Percentiles rank a stretch among this genome's conserved stretches.
These are phyloP conservation scores for Sphenopsis melanotis DNA, from an alignment of 2,797 vertebrate species.

Conservation along the genomic window DNA sequence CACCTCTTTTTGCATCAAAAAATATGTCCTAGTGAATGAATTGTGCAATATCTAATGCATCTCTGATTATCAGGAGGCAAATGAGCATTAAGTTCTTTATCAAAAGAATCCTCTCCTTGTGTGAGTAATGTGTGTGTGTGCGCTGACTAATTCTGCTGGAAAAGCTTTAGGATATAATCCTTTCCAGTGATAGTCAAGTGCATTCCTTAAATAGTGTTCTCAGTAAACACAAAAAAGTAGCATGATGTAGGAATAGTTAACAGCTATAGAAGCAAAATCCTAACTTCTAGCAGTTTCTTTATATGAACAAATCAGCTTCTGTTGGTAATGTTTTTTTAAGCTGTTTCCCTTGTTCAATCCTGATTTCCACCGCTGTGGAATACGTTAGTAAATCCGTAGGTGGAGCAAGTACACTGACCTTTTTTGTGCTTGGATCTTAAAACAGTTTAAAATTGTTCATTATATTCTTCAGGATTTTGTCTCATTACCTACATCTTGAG, in stretches of 20 bases:
- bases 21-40: accelerated
- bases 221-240: neutral
- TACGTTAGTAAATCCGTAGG: neutral
- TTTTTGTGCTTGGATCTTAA: neutral
- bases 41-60: neutral
- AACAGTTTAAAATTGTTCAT: neutral
- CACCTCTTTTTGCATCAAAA: neutral
- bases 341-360: neutral
- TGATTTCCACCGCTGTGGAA: neutral
- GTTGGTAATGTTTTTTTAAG: neutral
- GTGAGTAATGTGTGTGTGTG: neutral
- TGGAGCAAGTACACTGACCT: neutral
- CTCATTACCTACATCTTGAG: neutral
- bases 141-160: neutral
- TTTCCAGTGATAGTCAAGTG: neutral
- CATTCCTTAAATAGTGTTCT: neutral
- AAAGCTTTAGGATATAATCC: neutral
- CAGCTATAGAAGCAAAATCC: neutral
- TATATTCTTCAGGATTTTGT: neutral
- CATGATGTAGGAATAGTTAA: neutral
- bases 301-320: neutral
- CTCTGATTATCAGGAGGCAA: neutral
- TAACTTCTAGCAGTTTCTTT: neutral
- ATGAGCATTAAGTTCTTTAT: neutral
- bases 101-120: neutral